Base-by-base conservation (phyloP, 2,113 vertebrate species). In the Clarias gariepinus region DNA sequence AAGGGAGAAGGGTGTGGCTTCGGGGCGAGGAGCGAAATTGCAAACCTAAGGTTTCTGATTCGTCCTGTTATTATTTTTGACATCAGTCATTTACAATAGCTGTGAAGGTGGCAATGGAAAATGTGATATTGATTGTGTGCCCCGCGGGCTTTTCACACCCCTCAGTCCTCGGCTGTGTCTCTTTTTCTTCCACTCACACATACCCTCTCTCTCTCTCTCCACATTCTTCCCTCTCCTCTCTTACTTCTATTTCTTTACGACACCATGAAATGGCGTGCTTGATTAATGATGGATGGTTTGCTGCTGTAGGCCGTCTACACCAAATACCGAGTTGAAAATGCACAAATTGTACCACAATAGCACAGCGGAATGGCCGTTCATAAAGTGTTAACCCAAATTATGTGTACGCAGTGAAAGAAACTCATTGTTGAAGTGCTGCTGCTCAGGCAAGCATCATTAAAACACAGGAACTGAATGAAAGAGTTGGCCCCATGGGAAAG, bases 31-130 rank as follows among this genome's bases (percentile, higher is more conserved):
- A 94, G 91, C 88, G 89, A 95, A 95, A 95, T 95, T 95, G 95
- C 95, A 94, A 95, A 95, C 93, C 94, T 93, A 95, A 94, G 95
- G 94, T 96, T 96, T 91, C 94, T 93, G 94, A 96, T 95, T 94
- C 93, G 94, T 94, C 93, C 94, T 95, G 95, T 95, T 96, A 96
- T 96, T 95, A 94, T 95, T 96, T 96, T 95, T 95, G 95, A 95
- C 95, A 96, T 94, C 94, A 96, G 94, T 94, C 95, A 95, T 96
- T 96, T 96, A 96, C 94, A 96, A 95, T 94, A 93, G 94, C 94
- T 93, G 94, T 93, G 94, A 95, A 95, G 95, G 94, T 96, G 94
- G 95, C 94, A 92, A 95, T 94, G 93, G 94, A 95, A 95, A 95
- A 95, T 96, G 93, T 95, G 94, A 94, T 96, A 96, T 96, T 95